Evolutionary conservation across 2,888 invertebrate genomes (phyloP), one percentile per base, ranked within the genome.

Genomic region (Dryadula phaetusa): DNA sequence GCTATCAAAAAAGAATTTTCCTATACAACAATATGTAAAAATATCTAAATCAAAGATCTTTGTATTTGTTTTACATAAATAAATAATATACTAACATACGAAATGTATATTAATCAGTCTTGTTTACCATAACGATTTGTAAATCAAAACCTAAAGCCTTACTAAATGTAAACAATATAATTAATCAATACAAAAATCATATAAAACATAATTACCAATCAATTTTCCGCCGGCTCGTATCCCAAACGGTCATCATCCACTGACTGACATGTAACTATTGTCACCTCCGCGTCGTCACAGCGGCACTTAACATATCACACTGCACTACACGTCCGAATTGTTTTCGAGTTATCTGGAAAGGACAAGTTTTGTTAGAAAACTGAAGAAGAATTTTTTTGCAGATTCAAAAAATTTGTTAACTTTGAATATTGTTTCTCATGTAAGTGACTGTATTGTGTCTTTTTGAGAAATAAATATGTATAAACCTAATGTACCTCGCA

Each of bases 191-290:
- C 20, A 22, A 34, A 54, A 16, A 58, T 37, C 8, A 25, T 14
- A 34, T 28, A 7, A 53, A 64, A 65, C 87, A 3, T 3, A 37
- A n/a, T 86, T 75, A 92, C 92, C 91, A 90, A 82, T 82, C 81
- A 76, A 81, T 77, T 90, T 88, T 91, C 88, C 92, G 91, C 76
- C 92, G 90, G 77, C 88, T 86, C 77, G 89, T 89, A 75, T 86
- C 88, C 80, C 85, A 79, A 81, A 87, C 79, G 69, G 84, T 82
- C 90, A 90, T 92, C 71, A 77, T 84, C 77, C 80, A 81, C 80
- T 80, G 83, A 83, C 81, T 83, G 78, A 74, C 88, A 87, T 87
- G 69, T 54, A 78, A 82, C 86, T 79, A 85, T 74, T 85, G 90
- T 92, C 92, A 92, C 92, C 90, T 85, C 78, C 82, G 79, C 77